Evolutionary conservation across 2,113 vertebrate species (phyloP).

Genomic region (Lepisosteus osseus): DNA sequence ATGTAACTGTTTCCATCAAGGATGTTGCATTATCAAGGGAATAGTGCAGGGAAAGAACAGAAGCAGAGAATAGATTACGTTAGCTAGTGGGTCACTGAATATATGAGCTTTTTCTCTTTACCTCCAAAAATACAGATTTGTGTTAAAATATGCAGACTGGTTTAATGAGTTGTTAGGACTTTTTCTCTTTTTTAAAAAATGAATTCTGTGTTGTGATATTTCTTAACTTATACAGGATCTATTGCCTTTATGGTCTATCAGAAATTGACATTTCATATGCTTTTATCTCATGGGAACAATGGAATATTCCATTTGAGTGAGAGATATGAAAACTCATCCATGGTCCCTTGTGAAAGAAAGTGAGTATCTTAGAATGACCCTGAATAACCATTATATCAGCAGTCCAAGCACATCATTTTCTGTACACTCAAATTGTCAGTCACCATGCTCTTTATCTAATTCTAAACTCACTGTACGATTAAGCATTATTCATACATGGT

Average conservation of each 20-base stretch:
- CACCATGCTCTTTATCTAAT: slow-evolving; percentile 16
- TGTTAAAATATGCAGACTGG: too few relatives aligned
- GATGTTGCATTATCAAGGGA: slow-evolving; percentile 36
- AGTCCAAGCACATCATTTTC: neutral
- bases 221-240: slow-evolving; percentile 19
- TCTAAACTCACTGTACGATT: slow-evolving; percentile 24
- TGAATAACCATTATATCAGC: slow-evolving; percentile 35
- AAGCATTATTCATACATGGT: slow-evolving; percentile 22
- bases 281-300: slow-evolving; percentile 47
- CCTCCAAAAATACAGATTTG: too few relatives aligned
- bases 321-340: slow-evolving; percentile 38
- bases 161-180: neutral
- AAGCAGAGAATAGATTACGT: slow-evolving; percentile 24
- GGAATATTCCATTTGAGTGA: slow-evolving; percentile 45
- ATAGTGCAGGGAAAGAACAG: slow-evolving; percentile 8
- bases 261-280: slow-evolving; percentile 52
- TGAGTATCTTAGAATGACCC: slow-evolving; percentile 34
- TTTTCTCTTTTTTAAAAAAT: neutral
- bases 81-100: slow-evolving; percentile 17
- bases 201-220: neutral
- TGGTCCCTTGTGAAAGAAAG: slow-evolving; percentile 36
- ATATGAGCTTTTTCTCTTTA: slow-evolving; percentile 1
- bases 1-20: slow-evolving; percentile 38
- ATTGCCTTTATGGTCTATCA: slow-evolving; percentile 44
- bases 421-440: slow-evolving; percentile 28